These are phyloP conservation scores for Ia io DNA, from an alignment of 2,113 vertebrate genomes.

Conservation along the genomic window DNA sequence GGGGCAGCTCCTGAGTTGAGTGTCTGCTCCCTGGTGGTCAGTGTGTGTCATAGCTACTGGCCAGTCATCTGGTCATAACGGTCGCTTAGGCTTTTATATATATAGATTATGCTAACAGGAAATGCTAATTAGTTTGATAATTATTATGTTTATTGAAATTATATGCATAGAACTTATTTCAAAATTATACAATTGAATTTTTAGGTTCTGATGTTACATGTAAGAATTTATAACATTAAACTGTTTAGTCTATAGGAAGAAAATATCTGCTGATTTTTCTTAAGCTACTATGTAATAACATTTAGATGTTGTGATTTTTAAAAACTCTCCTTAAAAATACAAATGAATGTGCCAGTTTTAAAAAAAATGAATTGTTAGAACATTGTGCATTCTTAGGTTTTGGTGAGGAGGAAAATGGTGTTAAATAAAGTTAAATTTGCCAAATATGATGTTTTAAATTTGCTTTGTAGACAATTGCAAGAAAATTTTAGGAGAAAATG, in stretches of 20 bases:
- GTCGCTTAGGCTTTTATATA: no score
- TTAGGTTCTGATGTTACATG: not conserved
- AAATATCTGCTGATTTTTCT: conserved; percentile 18
- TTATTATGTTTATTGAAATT: conserved; percentile 31
- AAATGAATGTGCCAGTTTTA: not conserved
- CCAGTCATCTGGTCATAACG: no score
- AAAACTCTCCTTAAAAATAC: not conserved
- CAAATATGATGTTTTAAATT: conserved; percentile 47
- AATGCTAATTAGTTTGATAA: not conserved
- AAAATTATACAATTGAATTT: conserved; percentile 20
- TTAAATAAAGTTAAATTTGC: conserved; percentile 31
- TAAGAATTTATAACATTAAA: conserved; percentile 14
- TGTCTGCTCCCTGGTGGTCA: no score
- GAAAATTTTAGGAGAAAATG: conserved; percentile 84
- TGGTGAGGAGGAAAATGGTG: not conserved
- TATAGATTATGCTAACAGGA: not conserved
- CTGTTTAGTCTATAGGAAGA: not conserved
- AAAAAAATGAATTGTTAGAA: not conserved
- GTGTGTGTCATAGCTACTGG: no score
- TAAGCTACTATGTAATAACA: not conserved
- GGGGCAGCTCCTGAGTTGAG: no score
- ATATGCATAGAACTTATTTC: not conserved
- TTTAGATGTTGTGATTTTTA: not conserved
- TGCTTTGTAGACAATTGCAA: conserved; percentile 82
- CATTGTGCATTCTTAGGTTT: not conserved